Conservation (phyloP, 1,140 invertebrate species). For the Drosophila watanabei region DNA sequence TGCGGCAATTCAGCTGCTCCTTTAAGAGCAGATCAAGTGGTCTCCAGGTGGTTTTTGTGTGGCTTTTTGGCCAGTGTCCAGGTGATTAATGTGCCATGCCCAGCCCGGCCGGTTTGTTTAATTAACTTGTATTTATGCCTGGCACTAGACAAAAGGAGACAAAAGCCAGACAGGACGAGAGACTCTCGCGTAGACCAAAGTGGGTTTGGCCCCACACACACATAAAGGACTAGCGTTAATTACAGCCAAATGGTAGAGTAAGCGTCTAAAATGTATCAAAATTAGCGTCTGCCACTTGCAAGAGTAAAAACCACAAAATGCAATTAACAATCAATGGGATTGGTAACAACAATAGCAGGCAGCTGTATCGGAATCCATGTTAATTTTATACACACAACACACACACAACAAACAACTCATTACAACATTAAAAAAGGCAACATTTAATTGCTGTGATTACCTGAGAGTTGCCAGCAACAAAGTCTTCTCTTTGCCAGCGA, state of each 20-base stretch:
- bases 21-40: slow-evolving; percentile 40
- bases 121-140: slow-evolving; percentile 69
- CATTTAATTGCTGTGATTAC: slow-evolving; percentile 28
- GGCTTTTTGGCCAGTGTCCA: slow-evolving; percentile 55
- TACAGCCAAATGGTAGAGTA: slow-evolving; percentile 1
- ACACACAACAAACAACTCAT: slow-evolving; percentile 24
- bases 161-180: slow-evolving; percentile 14
- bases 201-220: neutral
- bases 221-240: slow-evolving; percentile 8
- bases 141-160: slow-evolving; percentile 18
- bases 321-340: slow-evolving; percentile 24
- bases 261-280: slow-evolving; percentile 11
- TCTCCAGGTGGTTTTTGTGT: slow-evolving; percentile 19
- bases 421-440: slow-evolving; percentile 4
- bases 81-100: slow-evolving; percentile 73
- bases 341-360: slow-evolving; percentile 15
- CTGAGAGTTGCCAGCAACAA: neutral
- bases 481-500: slow-evolving; percentile 6
- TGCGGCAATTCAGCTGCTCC: neutral
- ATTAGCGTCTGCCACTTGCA: neutral
- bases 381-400: slow-evolving; percentile 19
- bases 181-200: neutral
- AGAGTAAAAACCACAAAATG: slow-evolving; percentile 15
- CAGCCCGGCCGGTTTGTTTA: slow-evolving; percentile 60
- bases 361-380: slow-evolving; percentile 10